A percentile compares a stretch with the other conserved stretches of the same genome.
Evolutionary conservation across 2,113 vertebrate genomes (phyloP).

Genomic region (Aptenodytes forsteri): DNA sequence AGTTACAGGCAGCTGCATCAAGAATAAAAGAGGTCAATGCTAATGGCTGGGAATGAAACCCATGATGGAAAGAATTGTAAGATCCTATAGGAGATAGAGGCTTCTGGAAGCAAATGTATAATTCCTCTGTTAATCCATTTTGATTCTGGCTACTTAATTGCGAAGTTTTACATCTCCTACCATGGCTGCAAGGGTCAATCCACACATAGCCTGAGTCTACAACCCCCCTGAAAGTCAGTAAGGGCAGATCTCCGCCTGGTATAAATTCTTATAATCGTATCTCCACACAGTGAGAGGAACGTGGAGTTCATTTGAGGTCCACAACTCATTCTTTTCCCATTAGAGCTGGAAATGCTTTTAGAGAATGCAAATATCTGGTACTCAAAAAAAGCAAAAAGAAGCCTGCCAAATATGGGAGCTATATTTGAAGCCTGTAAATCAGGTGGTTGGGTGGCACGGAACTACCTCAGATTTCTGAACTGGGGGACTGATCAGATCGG

Average conservation of each 20-base stretch:
- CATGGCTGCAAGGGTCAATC: not conserved
- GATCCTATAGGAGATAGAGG: not conserved
- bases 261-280: not conserved
- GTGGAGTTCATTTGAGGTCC: not conserved
- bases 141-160: not conserved
- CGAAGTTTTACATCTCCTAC: not conserved
- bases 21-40: not conserved
- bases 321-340: not conserved
- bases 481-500: accelerated
- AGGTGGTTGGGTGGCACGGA: not conserved
- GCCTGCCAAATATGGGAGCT: not conserved
- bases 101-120: not conserved
- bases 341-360: not conserved
- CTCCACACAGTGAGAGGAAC: not conserved
- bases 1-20: not conserved
- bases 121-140: not conserved
- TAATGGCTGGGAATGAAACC: not conserved
- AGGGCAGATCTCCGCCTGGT: not conserved
- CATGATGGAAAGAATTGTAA: not conserved
- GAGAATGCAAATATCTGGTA: not conserved
- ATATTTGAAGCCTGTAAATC: not conserved
- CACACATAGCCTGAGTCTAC: not conserved
- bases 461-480: not conserved
- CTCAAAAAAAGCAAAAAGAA: not conserved
- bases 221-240: not conserved